phyloP scores from a whole-genome alignment of 2,888 invertebrate genomes.

The Megaustenia siamemsis region DNA sequence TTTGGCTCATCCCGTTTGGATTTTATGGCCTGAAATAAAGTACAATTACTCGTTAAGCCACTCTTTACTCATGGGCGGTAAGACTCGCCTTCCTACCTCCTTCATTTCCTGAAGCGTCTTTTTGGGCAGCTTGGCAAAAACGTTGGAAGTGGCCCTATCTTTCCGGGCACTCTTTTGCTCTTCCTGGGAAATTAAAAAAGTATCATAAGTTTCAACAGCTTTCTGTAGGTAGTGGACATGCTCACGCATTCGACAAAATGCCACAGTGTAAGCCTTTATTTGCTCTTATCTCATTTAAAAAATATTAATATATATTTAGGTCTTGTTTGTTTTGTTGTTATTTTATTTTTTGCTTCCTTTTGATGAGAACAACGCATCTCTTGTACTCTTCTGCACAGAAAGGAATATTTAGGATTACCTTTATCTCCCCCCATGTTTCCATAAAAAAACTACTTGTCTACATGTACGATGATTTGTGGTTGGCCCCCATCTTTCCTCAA shows the following conservation, averaged over 20 bases:
- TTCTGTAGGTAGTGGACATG: slow-evolving; percentile 15
- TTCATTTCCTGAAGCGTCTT: slow-evolving; percentile 82
- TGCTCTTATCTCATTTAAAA: no score
- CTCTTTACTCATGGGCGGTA: slow-evolving; percentile 37
- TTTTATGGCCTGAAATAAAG: slow-evolving; percentile 57
- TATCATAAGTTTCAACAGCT: slow-evolving; percentile 20
- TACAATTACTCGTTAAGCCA: slow-evolving; percentile 25
- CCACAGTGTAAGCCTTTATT: background rate
- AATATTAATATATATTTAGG: background rate
- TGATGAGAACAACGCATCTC: no score
- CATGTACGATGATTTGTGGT: no score
- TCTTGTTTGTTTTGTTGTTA: no score
- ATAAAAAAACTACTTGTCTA: no score
- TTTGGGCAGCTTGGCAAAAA: slow-evolving; percentile 81
- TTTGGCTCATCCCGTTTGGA: slow-evolving; percentile 58
- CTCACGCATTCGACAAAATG: slow-evolving; percentile 24
- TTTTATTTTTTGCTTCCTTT: no score
- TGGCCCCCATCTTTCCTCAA: no score
- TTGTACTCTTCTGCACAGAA: no score
- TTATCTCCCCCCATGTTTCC: no score
- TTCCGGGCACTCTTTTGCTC: slow-evolving; percentile 63
- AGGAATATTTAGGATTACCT: no score
- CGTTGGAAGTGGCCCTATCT: slow-evolving; percentile 81
- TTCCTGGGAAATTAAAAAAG: slow-evolving; percentile 43
- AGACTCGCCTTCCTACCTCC: slow-evolving; percentile 75